phyloP scores from a whole-genome alignment of 2,797 vertebrate species.

The Thalassophryne amazonica region DNA sequence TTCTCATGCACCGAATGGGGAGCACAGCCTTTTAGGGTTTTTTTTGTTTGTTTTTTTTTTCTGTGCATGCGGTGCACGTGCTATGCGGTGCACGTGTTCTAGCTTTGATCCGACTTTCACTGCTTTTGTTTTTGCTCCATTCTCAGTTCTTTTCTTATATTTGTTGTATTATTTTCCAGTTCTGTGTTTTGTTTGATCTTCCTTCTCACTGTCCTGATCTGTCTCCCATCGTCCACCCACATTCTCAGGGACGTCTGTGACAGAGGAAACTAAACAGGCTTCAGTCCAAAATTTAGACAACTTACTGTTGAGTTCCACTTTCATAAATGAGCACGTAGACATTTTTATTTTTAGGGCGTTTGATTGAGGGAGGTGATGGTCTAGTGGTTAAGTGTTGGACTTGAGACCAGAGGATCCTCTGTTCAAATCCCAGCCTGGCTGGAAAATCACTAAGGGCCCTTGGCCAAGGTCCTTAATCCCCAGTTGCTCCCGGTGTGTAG shows the following conservation, averaged over 20 bases:
- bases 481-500: no score
- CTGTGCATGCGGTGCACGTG: no score
- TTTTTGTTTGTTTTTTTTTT: no score
- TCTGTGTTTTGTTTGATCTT: background rate
- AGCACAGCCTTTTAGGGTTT: no score
- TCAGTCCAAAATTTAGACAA: constrained; percentile 21
- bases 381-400: no score
- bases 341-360: background rate
- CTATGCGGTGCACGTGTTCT: constrained; percentile 65
- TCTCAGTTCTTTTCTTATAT: constrained; percentile 14
- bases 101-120: constrained; percentile 53
- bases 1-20: constrained; percentile 6
- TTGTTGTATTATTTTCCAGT: constrained; percentile 10
- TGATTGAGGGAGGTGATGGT: background rate
- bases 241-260: constrained; percentile 11
- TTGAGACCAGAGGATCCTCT: no score
- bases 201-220: constrained; percentile 15
- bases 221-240: constrained; percentile 30
- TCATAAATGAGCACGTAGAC: constrained; percentile 4
- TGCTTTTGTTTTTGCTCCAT: constrained; percentile 32
- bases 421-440: no score
- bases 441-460: no score
- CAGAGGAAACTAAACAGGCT: constrained; percentile 12
- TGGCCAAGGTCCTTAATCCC: no score
- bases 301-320: constrained; percentile 3